phyloP scores from a whole-genome alignment of 1,140 invertebrate species.

The Zelostemma sp. region DNA sequence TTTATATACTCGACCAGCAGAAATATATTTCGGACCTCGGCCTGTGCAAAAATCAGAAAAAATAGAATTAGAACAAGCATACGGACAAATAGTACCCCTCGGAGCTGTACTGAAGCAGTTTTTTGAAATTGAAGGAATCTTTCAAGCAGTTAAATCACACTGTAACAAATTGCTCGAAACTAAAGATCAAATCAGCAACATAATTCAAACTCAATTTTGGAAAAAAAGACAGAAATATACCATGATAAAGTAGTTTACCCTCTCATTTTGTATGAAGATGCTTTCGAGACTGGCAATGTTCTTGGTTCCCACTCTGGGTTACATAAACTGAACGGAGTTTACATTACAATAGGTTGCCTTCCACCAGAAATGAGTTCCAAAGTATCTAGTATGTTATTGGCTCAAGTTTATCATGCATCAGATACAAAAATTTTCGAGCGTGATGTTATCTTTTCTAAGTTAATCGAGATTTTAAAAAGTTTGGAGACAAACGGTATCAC shows the following conservation, averaged over 20 bases:
- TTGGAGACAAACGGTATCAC: constrained; percentile 22
- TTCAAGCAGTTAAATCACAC: constrained; percentile 12
- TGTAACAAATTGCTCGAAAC: constrained; percentile 7
- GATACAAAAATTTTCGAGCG: constrained; percentile 33
- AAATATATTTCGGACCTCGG: constrained; percentile 11
- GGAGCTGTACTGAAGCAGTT: constrained; percentile 14
- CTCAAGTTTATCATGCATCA: constrained; percentile 29
- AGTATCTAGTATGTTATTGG: constrained; percentile 40
- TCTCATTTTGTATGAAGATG: constrained; percentile 33
- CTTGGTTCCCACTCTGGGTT: constrained; percentile 23
- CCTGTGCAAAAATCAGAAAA: constrained; percentile 12
- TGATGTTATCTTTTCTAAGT: constrained; percentile 31
- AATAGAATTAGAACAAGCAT: constrained; percentile 19
- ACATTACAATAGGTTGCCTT: constrained; percentile 29
- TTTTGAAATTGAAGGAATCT: constrained; percentile 23
- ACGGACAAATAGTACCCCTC: constrained; percentile 14
- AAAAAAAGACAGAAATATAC: constrained; percentile 19
- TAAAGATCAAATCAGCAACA: constrained; percentile 12
- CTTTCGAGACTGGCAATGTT: constrained; percentile 36
- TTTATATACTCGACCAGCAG: constrained; percentile 11
- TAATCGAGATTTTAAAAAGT: constrained; percentile 18
- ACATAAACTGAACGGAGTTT: constrained; percentile 35
- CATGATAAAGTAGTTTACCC: constrained; percentile 27
- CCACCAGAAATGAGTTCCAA: constrained; percentile 30
- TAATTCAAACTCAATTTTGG: constrained; percentile 34